Conservation (phyloP, 2,888 invertebrate genomes). For the Heliconius aoede region DNA sequence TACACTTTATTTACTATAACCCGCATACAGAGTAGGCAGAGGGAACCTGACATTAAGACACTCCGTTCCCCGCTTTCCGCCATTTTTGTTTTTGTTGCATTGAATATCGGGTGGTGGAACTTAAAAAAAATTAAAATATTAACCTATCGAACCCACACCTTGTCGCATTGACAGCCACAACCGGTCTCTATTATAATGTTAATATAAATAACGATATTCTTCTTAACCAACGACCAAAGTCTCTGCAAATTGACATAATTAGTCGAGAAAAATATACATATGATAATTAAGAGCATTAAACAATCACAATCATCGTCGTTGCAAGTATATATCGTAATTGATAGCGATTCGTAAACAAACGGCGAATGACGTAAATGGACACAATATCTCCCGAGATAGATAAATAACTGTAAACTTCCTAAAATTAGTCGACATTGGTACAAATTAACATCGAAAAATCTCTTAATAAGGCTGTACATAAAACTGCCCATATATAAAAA, state of each 20-base stretch:
- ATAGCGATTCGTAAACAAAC: conserved; percentile 50
- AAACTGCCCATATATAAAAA: too few relatives aligned
- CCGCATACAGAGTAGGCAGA: too few relatives aligned
- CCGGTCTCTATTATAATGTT: too few relatives aligned
- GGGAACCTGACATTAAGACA: too few relatives aligned
- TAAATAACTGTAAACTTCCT: conserved; percentile 41
- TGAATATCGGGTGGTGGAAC: too few relatives aligned
- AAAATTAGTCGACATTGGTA: conserved; percentile 41
- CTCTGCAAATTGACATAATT: background rate
- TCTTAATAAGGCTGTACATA: background rate
- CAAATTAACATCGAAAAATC: conserved; percentile 29
- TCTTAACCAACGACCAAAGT: background rate
- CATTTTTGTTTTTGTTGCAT: too few relatives aligned
- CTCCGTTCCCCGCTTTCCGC: too few relatives aligned
- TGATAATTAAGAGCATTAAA: conserved; percentile 23
- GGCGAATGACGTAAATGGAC: conserved; percentile 49
- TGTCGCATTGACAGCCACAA: too few relatives aligned
- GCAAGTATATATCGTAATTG: conserved; percentile 46
- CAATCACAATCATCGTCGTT: background rate
- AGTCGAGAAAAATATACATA: background rate
- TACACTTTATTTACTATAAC: too few relatives aligned
- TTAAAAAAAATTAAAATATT: too few relatives aligned
- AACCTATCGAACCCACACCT: too few relatives aligned
- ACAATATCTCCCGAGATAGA: conserved; percentile 34
- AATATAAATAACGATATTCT: too few relatives aligned